phyloP scores from a whole-genome alignment of 1,140 invertebrate species.

The Diachasma alloeum region DNA sequence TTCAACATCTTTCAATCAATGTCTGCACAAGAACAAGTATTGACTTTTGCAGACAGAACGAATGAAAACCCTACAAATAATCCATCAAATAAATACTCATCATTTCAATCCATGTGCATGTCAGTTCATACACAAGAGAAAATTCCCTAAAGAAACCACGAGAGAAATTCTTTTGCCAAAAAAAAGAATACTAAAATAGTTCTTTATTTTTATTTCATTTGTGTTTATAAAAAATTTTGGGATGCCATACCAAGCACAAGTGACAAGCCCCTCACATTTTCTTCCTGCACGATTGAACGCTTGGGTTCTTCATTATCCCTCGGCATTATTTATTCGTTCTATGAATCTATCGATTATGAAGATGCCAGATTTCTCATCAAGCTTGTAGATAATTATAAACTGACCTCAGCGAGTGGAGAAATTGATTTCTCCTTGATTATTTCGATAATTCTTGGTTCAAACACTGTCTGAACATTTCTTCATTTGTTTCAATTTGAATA shows the following conservation, averaged over 20 bases:
- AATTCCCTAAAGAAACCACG: background rate
- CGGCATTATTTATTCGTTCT: background rate
- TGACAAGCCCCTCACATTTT: background rate
- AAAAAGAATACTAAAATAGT: background rate
- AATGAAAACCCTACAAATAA: background rate
- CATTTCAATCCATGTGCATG: constrained; percentile 47
- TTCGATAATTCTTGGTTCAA: no score
- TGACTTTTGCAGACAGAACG: background rate
- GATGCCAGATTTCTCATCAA: background rate
- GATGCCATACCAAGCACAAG: constrained; percentile 24
- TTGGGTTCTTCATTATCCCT: background rate
- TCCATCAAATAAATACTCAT: background rate
- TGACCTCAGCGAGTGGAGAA: background rate
- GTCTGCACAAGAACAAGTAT: background rate
- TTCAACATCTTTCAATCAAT: background rate
- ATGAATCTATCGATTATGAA: constrained; percentile 2
- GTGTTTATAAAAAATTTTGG: background rate
- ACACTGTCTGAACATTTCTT: no score
- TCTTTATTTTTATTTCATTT: constrained; percentile 1
- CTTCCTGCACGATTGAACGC: background rate
- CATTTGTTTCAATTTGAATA: no score
- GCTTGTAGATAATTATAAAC: background rate
- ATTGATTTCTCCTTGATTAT: background rate
- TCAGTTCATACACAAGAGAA: constrained; percentile 55
- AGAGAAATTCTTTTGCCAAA: background rate